Percentiles rank a stretch among this genome's conserved stretches.
Evolutionary conservation across 2,797 vertebrate species (phyloP).

Genomic region (Alcedo quadribrachys): DNA sequence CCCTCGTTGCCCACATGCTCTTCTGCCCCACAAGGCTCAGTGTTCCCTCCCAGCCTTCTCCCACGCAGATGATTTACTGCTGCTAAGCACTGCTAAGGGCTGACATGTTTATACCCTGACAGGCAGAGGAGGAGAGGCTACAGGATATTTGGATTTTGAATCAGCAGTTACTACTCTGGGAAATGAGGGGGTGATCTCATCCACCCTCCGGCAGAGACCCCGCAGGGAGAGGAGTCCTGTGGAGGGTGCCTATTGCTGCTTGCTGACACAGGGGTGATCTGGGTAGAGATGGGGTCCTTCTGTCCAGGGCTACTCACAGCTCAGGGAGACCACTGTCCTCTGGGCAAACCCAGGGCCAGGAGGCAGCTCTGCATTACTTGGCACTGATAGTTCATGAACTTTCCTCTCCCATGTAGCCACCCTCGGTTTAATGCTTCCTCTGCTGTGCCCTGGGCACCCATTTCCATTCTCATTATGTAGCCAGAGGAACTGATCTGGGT

Average conservation of each 20-base stretch:
- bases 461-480: not conserved
- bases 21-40: not conserved
- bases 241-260: not conserved
- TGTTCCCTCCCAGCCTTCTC: not conserved
- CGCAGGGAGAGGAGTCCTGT: not conserved
- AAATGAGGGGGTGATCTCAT: not conserved
- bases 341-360: not conserved
- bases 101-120: not conserved
- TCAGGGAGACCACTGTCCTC: not conserved
- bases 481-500: not conserved
- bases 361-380: not conserved
- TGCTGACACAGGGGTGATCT: not conserved
- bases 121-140: not conserved
- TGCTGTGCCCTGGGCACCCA: not conserved
- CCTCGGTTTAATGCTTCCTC: not conserved
- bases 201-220: not conserved
- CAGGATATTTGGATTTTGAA: not conserved
- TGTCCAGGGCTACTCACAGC: not conserved
- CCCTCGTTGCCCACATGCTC: not conserved
- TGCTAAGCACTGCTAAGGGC: not conserved
- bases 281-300: not conserved
- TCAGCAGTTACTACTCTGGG: slow-evolving; percentile 34
- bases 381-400: not conserved
- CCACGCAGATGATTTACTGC: slow-evolving; percentile 10
- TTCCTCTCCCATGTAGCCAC: not conserved